These are phyloP conservation scores for Todus mexicanus DNA, from an alignment of 2,797 vertebrate genomes.

Conservation along the genomic window DNA sequence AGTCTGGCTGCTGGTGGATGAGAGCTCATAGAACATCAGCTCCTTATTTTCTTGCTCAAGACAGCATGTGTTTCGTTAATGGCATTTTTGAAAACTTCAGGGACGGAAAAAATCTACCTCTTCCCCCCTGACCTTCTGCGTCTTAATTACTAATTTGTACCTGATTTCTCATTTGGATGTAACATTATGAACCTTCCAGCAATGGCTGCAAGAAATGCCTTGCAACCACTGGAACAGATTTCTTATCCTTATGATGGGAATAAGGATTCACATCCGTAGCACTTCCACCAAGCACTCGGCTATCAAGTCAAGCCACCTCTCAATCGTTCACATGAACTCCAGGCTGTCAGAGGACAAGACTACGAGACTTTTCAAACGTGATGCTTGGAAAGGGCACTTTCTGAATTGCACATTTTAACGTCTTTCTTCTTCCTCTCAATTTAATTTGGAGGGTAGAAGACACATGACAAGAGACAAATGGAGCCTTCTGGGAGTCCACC, in stretches of 20 bases:
- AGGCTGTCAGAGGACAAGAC: background rate
- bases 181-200: background rate
- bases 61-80: background rate
- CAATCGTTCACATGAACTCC: background rate
- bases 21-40: background rate
- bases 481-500: background rate
- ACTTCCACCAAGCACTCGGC: background rate
- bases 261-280: background rate
- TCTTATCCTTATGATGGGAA: background rate
- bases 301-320: background rate
- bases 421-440: background rate
- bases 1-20: background rate
- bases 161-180: background rate
- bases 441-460: background rate
- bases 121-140: background rate
- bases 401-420: background rate
- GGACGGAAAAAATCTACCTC: background rate
- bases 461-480: background rate
- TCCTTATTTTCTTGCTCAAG: background rate
- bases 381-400: background rate
- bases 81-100: background rate
- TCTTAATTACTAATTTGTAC: background rate
- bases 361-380: background rate
- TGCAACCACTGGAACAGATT: background rate
- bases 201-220: background rate